Percentiles rank a stretch among this genome's conserved stretches.
Conservation (phyloP, 2,113 vertebrate genomes). For the Percopsis transmontana region DNA sequence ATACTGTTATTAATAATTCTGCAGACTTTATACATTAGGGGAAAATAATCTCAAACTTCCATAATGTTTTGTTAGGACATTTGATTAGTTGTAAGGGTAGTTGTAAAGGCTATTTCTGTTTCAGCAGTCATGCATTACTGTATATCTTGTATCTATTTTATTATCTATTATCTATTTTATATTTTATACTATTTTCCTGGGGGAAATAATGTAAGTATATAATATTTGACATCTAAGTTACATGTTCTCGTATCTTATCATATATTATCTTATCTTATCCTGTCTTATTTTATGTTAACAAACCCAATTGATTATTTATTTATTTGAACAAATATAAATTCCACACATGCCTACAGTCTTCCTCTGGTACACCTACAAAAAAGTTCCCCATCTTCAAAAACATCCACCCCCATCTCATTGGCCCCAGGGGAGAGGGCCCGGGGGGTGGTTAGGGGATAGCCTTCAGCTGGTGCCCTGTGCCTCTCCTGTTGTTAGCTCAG, state of each 20-base stretch:
- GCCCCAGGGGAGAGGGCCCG: neutral
- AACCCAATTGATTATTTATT: neutral
- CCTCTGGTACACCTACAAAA: neutral
- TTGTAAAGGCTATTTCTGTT: too few relatives aligned
- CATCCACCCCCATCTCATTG: neutral
- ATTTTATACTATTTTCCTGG: too few relatives aligned
- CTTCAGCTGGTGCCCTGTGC: neutral
- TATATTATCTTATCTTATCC: too few relatives aligned
- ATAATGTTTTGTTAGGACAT: too few relatives aligned
- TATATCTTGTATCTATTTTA: too few relatives aligned
- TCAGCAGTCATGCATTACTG: too few relatives aligned
- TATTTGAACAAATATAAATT: neutral
- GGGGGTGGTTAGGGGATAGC: neutral
- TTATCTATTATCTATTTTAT: neutral
- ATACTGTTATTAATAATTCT: conserved; percentile 62
- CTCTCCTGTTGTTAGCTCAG: conserved; percentile 40
- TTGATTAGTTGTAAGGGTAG: too few relatives aligned
- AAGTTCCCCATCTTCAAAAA: conserved; percentile 7
- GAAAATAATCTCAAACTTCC: conserved; percentile 5
- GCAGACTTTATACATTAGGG: conserved; percentile 40
- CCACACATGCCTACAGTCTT: neutral
- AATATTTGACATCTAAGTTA: too few relatives aligned
- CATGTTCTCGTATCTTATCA: too few relatives aligned
- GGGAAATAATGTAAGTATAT: too few relatives aligned
- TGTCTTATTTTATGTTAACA: too few relatives aligned